Conservation (phyloP, 2,113 vertebrate species). For the Synodontis membranacea region DNA sequence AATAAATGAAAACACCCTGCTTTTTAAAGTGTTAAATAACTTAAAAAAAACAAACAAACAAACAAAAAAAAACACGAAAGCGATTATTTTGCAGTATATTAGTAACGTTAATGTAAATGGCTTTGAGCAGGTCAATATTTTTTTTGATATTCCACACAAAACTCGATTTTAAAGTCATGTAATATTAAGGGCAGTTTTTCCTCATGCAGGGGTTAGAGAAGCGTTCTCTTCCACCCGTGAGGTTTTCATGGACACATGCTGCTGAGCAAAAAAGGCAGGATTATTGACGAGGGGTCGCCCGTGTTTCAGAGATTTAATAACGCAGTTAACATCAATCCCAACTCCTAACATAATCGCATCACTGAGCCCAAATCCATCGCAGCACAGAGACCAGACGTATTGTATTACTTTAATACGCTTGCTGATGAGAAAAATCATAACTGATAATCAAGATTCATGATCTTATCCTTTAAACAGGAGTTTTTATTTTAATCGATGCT, state of each 20-base stretch:
- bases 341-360: slow-evolving; percentile 18
- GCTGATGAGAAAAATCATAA: neutral
- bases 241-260: slow-evolving; percentile 7
- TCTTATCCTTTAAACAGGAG: neutral
- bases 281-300: slow-evolving; percentile 21
- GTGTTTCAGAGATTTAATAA: slow-evolving; percentile 43
- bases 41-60: too few species aligned
- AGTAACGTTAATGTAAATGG: neutral
- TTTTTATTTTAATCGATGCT: neutral
- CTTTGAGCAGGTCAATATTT: neutral
- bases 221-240: neutral
- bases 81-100: neutral
- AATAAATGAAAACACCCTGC: neutral
- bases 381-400: neutral
- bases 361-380: neutral
- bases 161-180: neutral
- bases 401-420: neutral
- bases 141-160: neutral
- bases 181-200: neutral
- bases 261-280: neutral
- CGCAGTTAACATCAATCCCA: slow-evolving; percentile 22
- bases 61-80: too few species aligned
- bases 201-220: neutral
- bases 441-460: neutral
- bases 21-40: neutral